A percentile compares a stretch with the other conserved stretches of the same genome.
phyloP scores from a whole-genome alignment of 2,888 invertebrate species.

The Romanomermis culicivorax region DNA sequence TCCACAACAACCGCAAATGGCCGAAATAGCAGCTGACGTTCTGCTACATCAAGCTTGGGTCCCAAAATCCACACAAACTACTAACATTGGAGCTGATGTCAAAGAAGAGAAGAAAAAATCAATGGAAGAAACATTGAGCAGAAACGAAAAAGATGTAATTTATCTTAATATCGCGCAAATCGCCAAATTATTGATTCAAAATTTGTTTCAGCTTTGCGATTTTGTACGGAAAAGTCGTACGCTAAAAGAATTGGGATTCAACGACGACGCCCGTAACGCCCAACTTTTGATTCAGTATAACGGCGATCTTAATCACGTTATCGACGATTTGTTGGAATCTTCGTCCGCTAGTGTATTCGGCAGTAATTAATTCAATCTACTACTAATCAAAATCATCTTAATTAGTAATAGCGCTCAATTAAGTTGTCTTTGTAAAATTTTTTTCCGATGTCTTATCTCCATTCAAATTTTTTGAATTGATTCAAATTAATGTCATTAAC shows the following conservation, averaged over 20 bases:
- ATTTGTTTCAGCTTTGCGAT: background rate
- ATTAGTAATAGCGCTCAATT: too few species aligned
- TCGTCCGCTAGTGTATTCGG: too few species aligned
- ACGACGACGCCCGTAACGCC: background rate
- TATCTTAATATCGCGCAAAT: too few species aligned
- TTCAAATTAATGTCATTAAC: too few species aligned
- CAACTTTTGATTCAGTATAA: background rate
- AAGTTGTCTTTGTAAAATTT: too few species aligned
- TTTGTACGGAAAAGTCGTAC: background rate
- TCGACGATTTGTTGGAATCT: background rate
- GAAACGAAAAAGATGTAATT: background rate
- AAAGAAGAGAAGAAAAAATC: too few species aligned
- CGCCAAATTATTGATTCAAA: background rate
- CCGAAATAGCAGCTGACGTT: background rate
- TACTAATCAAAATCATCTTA: too few species aligned
- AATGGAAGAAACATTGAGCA: background rate
- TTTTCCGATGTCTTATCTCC: too few species aligned
- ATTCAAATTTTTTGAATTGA: too few species aligned
- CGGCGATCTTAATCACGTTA: background rate
- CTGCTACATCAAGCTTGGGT: background rate
- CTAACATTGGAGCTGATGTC: too few species aligned
- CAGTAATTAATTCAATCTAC: too few species aligned
- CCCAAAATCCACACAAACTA: background rate
- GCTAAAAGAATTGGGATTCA: background rate
- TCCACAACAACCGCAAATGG: too few species aligned